Conservation (phyloP, 2,888 invertebrate genomes). For the Ennomos erosarius region DNA sequence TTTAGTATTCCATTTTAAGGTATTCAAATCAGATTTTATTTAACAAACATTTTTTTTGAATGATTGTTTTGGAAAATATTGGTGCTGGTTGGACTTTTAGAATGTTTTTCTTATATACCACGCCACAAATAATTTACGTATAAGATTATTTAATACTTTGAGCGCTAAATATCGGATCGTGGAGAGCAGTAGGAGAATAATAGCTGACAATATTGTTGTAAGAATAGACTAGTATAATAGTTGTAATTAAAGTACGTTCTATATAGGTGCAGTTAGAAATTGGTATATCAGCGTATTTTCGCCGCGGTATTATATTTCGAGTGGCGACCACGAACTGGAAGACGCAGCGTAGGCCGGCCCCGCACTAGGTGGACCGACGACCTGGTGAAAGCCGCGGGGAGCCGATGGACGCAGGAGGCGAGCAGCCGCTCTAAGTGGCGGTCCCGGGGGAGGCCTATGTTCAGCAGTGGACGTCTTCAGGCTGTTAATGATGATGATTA, state of each 20-base stretch:
- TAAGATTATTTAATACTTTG: background rate
- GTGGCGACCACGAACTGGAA: too few relatives aligned
- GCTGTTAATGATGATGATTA: too few relatives aligned
- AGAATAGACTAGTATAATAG: conserved; percentile 39
- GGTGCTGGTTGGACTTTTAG: conserved; percentile 23
- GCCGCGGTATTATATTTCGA: too few relatives aligned
- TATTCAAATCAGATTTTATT: background rate
- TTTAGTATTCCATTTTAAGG: too few relatives aligned
- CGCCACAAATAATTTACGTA: too few relatives aligned
- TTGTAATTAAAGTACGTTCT: conserved; percentile 31
- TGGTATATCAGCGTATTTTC: conserved; percentile 22
- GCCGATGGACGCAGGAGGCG: too few relatives aligned
- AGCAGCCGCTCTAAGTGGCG: too few relatives aligned
- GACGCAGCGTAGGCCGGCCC: too few relatives aligned
- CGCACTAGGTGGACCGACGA: too few relatives aligned
- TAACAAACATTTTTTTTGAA: background rate
- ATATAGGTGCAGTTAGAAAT: conserved; percentile 22
- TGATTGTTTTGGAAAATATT: conserved; percentile 3
- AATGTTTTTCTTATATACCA: background rate
- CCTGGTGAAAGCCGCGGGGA: too few relatives aligned
- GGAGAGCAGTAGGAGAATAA: conserved; percentile 78
- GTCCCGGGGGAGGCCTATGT: too few relatives aligned
- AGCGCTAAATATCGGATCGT: conserved; percentile 41
- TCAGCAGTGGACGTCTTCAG: too few relatives aligned
- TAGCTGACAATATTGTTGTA: conserved; percentile 71